Conservation (phyloP, 2,113 vertebrate species). For the Tragelaphus imberbis region DNA sequence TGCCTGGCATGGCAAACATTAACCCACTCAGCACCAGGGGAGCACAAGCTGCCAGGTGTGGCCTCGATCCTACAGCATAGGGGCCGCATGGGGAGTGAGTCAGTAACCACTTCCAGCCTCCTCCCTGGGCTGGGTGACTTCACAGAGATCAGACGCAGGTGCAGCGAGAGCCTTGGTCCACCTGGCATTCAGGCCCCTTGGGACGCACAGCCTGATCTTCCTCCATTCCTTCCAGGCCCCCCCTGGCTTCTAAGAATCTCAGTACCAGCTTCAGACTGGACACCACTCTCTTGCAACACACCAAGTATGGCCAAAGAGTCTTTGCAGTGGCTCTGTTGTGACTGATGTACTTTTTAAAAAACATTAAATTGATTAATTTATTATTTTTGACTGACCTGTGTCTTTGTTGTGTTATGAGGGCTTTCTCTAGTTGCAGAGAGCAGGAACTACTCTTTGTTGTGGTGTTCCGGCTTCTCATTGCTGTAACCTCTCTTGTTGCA, state of each 20-base stretch:
- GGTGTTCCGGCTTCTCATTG: not conserved
- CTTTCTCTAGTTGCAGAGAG: not conserved
- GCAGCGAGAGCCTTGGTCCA: not conserved
- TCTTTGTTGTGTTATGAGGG: not conserved
- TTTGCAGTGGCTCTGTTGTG: fast-evolving
- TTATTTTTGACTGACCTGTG: not conserved
- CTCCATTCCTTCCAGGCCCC: not conserved
- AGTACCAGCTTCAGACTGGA: fast-evolving
- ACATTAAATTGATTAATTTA: not conserved
- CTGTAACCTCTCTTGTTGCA: fast-evolving
- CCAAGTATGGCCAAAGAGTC: fast-evolving
- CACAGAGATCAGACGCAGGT: fast-evolving
- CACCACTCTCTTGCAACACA: fast-evolving
- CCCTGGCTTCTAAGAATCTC: not conserved
- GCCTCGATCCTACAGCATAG: fast-evolving
- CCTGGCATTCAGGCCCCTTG: fast-evolving
- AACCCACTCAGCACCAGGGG: not conserved
- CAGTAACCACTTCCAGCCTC: too few species aligned
- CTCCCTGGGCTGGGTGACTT: not conserved
- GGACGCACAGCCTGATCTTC: too few species aligned
- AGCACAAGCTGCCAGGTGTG: fast-evolving
- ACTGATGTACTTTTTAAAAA: not conserved
- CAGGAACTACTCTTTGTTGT: not conserved
- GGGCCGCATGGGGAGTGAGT: fast-evolving
- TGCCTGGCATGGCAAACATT: fast-evolving